Evolutionary conservation across 1,140 invertebrate genomes (phyloP).

Genomic region (Drosophila prosaltans): DNA sequence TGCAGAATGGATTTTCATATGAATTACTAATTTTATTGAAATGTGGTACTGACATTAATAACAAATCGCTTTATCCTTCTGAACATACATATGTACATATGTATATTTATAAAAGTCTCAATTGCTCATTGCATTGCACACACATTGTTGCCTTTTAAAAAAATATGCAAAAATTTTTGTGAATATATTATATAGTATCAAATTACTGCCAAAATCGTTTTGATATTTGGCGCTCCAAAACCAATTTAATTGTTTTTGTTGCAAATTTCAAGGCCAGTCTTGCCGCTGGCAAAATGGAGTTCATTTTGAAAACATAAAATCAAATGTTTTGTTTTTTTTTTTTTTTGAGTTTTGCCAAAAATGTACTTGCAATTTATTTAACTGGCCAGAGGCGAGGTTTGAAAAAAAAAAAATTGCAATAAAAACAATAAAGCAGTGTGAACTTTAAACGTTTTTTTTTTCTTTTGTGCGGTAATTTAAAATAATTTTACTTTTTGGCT

Average conservation of each 20-base stretch:
- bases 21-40: no score
- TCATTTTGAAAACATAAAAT: constrained; percentile 62
- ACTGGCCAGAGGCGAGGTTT: constrained; percentile 35
- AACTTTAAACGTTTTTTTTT: constrained; percentile 52
- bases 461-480: constrained; percentile 22
- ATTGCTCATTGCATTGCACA: neutral
- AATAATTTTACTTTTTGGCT: constrained; percentile 39
- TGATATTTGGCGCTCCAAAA: constrained; percentile 24
- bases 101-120: no score
- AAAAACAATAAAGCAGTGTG: constrained; percentile 28
- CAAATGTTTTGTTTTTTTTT: constrained; percentile 41
- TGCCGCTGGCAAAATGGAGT: constrained; percentile 51
- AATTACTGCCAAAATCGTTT: constrained; percentile 13
- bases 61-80: no score
- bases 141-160: neutral
- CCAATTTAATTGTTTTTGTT: constrained; percentile 35
- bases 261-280: constrained; percentile 64
- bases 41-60: no score
- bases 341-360: constrained; percentile 57
- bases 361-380: constrained; percentile 40
- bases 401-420: constrained; percentile 52
- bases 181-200: constrained; percentile 4
- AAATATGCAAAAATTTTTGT: neutral
- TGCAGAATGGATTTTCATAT: no score
- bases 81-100: no score